phyloP scores from a whole-genome alignment of 2,888 invertebrate species.

The Microchrysa polita region DNA sequence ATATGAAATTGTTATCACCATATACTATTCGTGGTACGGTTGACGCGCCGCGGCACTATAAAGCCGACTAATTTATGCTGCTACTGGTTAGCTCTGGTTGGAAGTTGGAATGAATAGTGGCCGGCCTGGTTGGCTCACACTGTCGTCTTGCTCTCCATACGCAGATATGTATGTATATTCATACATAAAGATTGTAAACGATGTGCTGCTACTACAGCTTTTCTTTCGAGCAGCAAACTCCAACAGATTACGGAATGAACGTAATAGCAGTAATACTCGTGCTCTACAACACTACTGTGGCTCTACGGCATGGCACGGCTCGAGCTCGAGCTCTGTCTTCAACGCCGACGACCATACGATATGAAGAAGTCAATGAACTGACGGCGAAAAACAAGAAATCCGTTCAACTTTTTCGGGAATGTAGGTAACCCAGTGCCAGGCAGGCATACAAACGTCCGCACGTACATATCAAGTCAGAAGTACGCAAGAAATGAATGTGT shows the following conservation, averaged over 20 bases:
- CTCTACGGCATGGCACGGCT: neutral
- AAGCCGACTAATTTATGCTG: conserved; percentile 25
- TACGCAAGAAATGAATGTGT: conserved; percentile 25
- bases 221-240: conserved; percentile 16
- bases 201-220: conserved; percentile 35
- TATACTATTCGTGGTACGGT: neutral
- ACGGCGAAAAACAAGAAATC: conserved; percentile 47
- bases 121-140: too few relatives aligned
- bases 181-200: conserved; percentile 14
- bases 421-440: conserved; percentile 55
- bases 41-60: neutral
- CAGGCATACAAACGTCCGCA: conserved; percentile 8
- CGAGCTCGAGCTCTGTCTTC: too few relatives aligned
- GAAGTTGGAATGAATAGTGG: too few relatives aligned
- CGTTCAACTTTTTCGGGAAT: conserved; percentile 53
- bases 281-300: neutral
- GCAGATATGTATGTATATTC: too few relatives aligned
- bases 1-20: neutral
- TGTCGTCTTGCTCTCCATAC: conserved; percentile 8
- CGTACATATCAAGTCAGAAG: neutral
- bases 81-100: conserved; percentile 1
- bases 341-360: too few relatives aligned
- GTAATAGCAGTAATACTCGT: neutral
- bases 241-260: conserved; percentile 21
- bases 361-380: conserved; percentile 47